Evolutionary conservation across 2,888 invertebrate species (phyloP).

Genomic region (Sphecodes monilicornis): DNA sequence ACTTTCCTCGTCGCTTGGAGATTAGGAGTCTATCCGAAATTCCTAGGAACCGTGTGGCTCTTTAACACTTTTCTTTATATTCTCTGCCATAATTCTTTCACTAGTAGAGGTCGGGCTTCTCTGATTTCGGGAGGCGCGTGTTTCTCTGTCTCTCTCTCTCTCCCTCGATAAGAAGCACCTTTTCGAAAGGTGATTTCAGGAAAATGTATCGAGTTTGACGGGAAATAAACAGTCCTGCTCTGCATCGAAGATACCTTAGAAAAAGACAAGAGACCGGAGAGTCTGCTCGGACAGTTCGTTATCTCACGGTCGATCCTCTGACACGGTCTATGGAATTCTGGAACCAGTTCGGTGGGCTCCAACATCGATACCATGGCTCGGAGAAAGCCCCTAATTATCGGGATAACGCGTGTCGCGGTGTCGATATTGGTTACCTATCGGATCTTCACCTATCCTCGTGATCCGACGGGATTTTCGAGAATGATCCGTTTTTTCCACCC

Average conservation of each 20-base stretch:
- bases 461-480: slow-evolving; percentile 66
- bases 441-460: slow-evolving; percentile 63
- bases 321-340: slow-evolving; percentile 73
- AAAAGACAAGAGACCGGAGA: slow-evolving; percentile 40
- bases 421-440: slow-evolving; percentile 74
- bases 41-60: not conserved
- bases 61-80: not conserved
- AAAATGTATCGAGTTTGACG: slow-evolving; percentile 31
- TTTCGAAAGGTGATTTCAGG: slow-evolving; percentile 19
- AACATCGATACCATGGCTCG: slow-evolving; percentile 70
- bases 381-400: slow-evolving; percentile 77
- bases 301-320: slow-evolving; percentile 71
- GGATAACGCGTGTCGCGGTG: slow-evolving; percentile 78
- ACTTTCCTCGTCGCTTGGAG: slow-evolving; percentile 39
- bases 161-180: slow-evolving; percentile 21
- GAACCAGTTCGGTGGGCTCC: slow-evolving; percentile 74
- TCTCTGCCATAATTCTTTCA: not conserved
- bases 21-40: slow-evolving; percentile 44
- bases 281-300: slow-evolving; percentile 60
- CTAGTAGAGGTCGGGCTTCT: not conserved
- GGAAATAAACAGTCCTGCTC: slow-evolving; percentile 19
- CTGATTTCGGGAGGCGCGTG: not conserved
- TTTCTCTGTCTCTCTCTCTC: not conserved
- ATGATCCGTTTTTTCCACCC: slow-evolving; percentile 4
- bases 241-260: slow-evolving; percentile 60